Base-by-base conservation (phyloP, 2,797 vertebrate genomes). In the Aphelocoma californica region DNA sequence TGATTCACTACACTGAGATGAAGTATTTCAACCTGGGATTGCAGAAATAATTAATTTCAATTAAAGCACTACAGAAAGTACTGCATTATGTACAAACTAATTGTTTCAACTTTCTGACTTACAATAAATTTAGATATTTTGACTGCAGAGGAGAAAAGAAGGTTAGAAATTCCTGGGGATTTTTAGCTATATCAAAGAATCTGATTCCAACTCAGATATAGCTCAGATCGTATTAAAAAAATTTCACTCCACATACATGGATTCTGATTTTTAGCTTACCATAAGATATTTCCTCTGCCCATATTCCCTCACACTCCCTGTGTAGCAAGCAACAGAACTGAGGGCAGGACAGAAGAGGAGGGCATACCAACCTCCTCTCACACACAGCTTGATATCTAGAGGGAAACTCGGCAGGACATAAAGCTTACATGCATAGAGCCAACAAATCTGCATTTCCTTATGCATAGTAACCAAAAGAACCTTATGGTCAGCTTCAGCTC, bases 41-140 rank as follows among this genome's bases (percentile, higher is more conserved):
- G 38, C 28, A 92, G 78, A 78, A 95, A 94, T 82, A 93, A 89
- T 94, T 93, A 66, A 85, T 94, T 94, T 92, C 29, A 67, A 89
- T 91, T 93, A 87, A 93, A 93, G 47, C 87, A 15, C 42, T 57
- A 45, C 28, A 77, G 67, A 44, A 91, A 70, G 14, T 70, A 61
- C 73, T 80, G 21, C 0, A 4, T 83, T 66, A 69, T 50, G 48
- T 88, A 62, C n/a, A 53, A 67, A 82, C 18, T 31, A 17, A 66
- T 57, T 36, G 23, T 50, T 93, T 73, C 62, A 67, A 40, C 42
- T 79, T 90, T 79, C 61, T 8, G 7, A 45, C 64, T 90, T 47
- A 50, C 18, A 88, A 53, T 56, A 66, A 86, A 75, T 92, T 53
- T 36, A 58, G 45, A 13, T 67, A 67, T 83, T 91, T 92, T 66